These are phyloP conservation scores for Montipora foliosa DNA, from an alignment of 64 coral and sea anemone species.

Conservation along the genomic window DNA sequence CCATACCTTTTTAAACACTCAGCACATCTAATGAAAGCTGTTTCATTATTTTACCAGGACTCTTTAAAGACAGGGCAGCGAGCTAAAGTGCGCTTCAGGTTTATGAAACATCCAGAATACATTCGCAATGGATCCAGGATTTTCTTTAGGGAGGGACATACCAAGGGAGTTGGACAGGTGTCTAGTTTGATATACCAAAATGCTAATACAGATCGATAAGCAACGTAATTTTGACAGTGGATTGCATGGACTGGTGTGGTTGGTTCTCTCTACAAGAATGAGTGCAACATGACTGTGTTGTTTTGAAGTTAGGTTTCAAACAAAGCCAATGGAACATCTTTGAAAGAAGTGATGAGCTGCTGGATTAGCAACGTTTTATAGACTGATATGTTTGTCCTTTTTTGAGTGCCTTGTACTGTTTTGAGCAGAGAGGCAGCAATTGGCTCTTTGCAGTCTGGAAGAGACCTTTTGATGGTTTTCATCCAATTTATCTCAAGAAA, in stretches of 20 bases:
- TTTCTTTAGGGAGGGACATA: conserved; percentile 91
- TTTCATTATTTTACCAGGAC: conserved; percentile 56
- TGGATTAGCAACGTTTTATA: neutral
- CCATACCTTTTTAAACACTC: too few relatives aligned
- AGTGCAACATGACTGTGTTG: neutral
- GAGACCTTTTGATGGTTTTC: neutral
- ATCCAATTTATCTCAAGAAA: too few relatives aligned
- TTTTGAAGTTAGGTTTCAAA: too few relatives aligned
- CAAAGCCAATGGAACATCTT: too few relatives aligned
- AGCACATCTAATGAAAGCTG: too few relatives aligned
- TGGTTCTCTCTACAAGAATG: neutral
- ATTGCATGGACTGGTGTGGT: neutral
- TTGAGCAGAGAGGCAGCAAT: neutral
- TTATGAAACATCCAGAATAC: conserved; percentile 93
- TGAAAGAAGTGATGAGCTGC: too few relatives aligned
- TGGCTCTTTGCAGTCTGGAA: neutral
- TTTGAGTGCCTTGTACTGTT: neutral
- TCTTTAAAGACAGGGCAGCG: conserved; percentile 84
- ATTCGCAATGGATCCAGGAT: conserved; percentile 75
- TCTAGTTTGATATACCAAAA: conserved; percentile 54
- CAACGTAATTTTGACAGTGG: neutral
- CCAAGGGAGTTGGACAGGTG: conserved; percentile 93
- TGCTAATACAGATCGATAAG: neutral
- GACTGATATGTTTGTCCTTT: neutral
- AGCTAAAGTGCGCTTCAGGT: conserved; percentile 88